phyloP scores from a whole-genome alignment of 2,113 vertebrate genomes.

The Oriolus oriolus region DNA sequence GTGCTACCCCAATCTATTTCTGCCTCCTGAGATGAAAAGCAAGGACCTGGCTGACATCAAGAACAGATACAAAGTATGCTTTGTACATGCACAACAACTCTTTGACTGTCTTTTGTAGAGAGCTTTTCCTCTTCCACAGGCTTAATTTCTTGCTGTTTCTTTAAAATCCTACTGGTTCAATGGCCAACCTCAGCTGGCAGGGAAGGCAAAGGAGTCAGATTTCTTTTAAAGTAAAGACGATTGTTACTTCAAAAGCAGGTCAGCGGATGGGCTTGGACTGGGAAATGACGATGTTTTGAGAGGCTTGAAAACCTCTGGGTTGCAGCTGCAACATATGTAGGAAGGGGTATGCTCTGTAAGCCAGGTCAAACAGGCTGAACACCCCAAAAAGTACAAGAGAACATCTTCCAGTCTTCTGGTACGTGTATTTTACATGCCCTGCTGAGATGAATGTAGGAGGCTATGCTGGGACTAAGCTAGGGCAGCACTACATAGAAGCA shows the following conservation, averaged over 20 bases:
- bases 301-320: neutral
- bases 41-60: neutral
- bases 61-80: neutral
- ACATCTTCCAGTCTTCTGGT: neutral
- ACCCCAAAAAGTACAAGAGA: neutral
- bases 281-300: neutral
- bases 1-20: neutral
- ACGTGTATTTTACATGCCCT: neutral
- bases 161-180: neutral
- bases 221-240: slow-evolving; percentile 33
- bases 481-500: neutral
- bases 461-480: neutral
- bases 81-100: neutral
- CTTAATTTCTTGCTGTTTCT: neutral
- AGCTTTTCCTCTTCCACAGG: neutral
- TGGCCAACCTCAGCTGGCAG: neutral
- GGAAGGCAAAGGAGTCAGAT: neutral
- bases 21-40: neutral
- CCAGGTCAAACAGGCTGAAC: neutral
- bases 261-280: slow-evolving; percentile 21
- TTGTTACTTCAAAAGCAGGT: slow-evolving; percentile 50
- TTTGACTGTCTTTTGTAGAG: neutral
- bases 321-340: neutral
- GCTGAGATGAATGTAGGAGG: neutral
- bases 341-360: neutral